Base-by-base conservation (phyloP, 2,888 invertebrate genomes). In the Salpingus planirostris region DNA sequence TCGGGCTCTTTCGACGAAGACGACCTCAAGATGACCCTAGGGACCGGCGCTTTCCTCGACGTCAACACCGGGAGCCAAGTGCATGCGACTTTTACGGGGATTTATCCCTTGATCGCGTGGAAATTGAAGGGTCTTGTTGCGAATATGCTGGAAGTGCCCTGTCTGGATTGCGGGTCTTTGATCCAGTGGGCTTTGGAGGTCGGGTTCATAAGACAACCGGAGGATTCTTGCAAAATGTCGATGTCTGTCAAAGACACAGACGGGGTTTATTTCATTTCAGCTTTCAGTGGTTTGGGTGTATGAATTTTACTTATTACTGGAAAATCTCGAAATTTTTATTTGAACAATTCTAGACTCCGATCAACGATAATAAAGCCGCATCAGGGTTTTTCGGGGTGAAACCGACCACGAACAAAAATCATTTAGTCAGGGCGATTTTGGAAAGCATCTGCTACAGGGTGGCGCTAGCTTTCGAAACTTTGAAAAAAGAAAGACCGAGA, bases 51-150 rank as follows among this genome's bases (percentile, higher is more conserved):
- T 0, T 95, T 95, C 64, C 65, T 93, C 24, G 78, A 91, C 58
- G 74, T 91, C 18, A 83, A 90, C 56, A 89, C 91, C 0, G 87
- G 85, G 0, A 43, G 53, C 0, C 59, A 69, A 39, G 82, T 91
- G 1, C 85, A 87, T 55, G 84, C 89, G 0, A 87, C 88, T 26
- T 66, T 86, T 3, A 76, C 78, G 30, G 93, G 92, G 1, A 70
- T 93, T 21, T 93, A 93, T 65, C 96, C 97, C 0, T 65, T 96
- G 13, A 82, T 96, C 18, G 95, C 83, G 0, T 97, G 96, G 95
- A 71, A 71, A 43, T 66, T 77, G 18, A 65, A 69, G 3, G 61
- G 68, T 11, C 71, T 76, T 46, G 67, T 77, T 0, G 92, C 79
- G 59, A 93, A 80, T 61, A 69, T 87, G 21, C 82, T 84, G 0